A percentile compares a stretch with the other conserved stretches of the same genome.
These are phyloP conservation scores for Peromyscus aztecus DNA, from an alignment of 2,797 vertebrate genomes.

Conservation along the genomic window DNA sequence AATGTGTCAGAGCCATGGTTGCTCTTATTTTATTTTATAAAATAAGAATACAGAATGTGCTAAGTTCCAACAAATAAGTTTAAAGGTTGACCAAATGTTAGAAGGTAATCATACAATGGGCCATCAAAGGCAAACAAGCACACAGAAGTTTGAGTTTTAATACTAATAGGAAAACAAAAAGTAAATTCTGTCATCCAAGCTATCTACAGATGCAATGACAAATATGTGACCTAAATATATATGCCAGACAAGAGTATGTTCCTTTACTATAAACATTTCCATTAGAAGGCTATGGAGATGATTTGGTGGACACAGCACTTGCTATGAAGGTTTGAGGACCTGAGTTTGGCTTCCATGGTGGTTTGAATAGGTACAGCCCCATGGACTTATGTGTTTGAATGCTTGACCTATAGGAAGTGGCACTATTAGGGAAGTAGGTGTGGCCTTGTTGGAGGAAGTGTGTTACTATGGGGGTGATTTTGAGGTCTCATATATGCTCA, in stretches of 20 bases:
- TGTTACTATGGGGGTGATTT: not conserved
- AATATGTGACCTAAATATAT: not conserved
- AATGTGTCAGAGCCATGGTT: not conserved
- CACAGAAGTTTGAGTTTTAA: not conserved
- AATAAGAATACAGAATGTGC: not conserved
- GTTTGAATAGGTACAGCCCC: not conserved
- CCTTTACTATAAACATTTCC: not conserved
- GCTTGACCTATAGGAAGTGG: not conserved
- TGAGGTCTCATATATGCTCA: not conserved
- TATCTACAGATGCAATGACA: not conserved
- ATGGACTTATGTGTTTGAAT: not conserved
- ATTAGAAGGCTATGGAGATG: not conserved
- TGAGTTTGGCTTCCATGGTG: not conserved
- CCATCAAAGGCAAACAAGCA: not conserved
- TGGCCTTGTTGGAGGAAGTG: too few relatives aligned
- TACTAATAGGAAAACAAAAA: not conserved
- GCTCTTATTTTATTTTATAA: too few relatives aligned
- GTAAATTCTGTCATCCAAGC: constrained; percentile 3
- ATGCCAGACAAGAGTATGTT: not conserved
- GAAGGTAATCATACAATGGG: not conserved
- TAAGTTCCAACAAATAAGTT: not conserved
- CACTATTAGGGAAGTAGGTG: not conserved
- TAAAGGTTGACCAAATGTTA: not conserved
- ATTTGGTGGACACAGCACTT: not conserved
- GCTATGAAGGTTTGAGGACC: not conserved